These are phyloP conservation scores for Grammomys dolichurus DNA, from an alignment of 2,113 vertebrate species.

Conservation along the genomic window DNA sequence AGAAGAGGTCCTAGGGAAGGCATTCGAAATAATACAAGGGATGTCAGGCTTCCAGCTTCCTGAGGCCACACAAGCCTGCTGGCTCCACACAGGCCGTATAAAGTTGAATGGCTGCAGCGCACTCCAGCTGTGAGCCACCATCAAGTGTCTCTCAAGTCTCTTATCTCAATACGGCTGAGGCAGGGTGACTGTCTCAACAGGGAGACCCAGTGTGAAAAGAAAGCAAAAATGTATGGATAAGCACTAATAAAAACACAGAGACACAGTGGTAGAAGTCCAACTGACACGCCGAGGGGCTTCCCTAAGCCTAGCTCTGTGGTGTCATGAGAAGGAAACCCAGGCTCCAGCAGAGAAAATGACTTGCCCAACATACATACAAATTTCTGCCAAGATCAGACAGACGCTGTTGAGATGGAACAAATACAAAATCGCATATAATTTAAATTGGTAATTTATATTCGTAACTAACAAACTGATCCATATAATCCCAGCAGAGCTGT, in stretches of 20 bases:
- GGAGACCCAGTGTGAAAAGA: background rate
- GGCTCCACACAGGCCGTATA: background rate
- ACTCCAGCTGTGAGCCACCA: background rate
- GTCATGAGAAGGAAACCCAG: background rate
- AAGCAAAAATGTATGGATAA: background rate
- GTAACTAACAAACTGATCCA: background rate
- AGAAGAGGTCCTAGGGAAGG: background rate
- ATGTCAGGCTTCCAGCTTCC: background rate
- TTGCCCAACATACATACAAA: background rate
- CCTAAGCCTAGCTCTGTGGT: background rate
- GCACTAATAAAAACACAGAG: background rate
- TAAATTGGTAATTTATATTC: background rate
- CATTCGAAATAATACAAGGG: background rate
- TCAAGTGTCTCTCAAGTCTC: background rate
- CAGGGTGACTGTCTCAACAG: background rate
- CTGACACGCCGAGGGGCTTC: background rate
- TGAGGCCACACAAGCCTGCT: fast-evolving
- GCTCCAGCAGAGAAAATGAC: background rate
- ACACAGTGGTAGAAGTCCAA: too few species aligned
- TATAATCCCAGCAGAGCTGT: too few species aligned
- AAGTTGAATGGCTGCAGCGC: background rate
- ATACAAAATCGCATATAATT: background rate
- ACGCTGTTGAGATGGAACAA: background rate
- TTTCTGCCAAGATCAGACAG: background rate
- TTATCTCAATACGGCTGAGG: background rate